phyloP scores from a whole-genome alignment of 2,797 vertebrate species.

The Mormyrops boulengeri region DNA sequence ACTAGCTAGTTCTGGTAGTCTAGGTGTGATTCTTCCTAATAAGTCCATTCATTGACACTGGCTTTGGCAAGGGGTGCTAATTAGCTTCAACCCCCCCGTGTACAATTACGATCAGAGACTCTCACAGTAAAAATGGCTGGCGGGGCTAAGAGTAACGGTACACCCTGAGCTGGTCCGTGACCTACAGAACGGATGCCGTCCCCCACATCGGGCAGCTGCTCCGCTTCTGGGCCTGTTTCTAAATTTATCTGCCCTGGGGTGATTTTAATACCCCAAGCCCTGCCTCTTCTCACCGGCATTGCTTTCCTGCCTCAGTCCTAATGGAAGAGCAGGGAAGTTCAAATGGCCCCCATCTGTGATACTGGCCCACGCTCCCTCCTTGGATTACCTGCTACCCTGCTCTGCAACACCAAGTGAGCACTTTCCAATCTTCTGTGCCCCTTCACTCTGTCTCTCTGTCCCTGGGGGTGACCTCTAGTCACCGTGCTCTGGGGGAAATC shows the following conservation, averaged over 20 bases:
- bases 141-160: neutral
- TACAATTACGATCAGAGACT: neutral
- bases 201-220: neutral
- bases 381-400: neutral
- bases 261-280: neutral
- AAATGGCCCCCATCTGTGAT: neutral
- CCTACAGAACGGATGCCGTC: neutral
- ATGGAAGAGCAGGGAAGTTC: neutral
- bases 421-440: neutral
- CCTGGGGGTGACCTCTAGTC: neutral
- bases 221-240: neutral
- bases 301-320: neutral
- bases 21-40: neutral
- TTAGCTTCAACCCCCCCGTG: neutral
- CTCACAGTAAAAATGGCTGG: slow-evolving; percentile 9
- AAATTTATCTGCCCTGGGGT: neutral
- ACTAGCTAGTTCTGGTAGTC: neutral
- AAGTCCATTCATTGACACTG: neutral
- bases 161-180: neutral
- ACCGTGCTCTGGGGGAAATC: neutral
- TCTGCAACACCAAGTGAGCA: neutral
- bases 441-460: neutral
- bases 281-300: neutral
- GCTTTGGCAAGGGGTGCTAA: neutral
- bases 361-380: neutral